Percentiles rank a stretch among this genome's conserved stretches.
Conservation (phyloP, 2,113 vertebrate species). For the Seriola quinqueradiata region DNA sequence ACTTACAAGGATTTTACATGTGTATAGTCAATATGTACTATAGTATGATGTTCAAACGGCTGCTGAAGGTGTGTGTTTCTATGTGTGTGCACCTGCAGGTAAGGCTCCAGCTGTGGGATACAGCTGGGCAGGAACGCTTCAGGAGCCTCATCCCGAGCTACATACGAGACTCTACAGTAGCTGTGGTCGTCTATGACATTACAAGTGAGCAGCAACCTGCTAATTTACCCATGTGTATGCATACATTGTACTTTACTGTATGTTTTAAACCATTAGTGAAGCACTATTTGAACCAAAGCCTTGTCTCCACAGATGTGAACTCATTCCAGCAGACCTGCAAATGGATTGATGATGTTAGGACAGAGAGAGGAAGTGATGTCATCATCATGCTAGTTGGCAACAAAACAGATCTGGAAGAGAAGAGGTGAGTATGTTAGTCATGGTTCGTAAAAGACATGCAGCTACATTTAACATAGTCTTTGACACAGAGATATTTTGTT, state of each 20-base stretch:
- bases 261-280: background rate
- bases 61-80: constrained; percentile 13
- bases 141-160: constrained; percentile 84
- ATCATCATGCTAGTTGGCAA: constrained; percentile 88
- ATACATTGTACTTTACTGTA: background rate
- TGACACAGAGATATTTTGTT: background rate
- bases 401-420: constrained; percentile 88
- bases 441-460: background rate
- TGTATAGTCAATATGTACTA: constrained; percentile 3
- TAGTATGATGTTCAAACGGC: constrained; percentile 26
- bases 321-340: constrained; percentile 96
- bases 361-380: constrained; percentile 87
- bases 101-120: constrained; percentile 83
- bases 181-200: constrained; percentile 83
- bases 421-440: constrained; percentile 71
- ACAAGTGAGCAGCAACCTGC: constrained; percentile 72
- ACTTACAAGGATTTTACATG: constrained; percentile 35
- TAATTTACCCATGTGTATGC: background rate
- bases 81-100: constrained; percentile 62
- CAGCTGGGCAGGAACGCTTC: constrained; percentile 83
- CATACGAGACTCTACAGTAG: constrained; percentile 82
- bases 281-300: constrained; percentile 3
- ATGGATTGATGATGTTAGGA: constrained; percentile 94
- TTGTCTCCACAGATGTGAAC: constrained; percentile 87
- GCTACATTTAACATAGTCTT: background rate